Evolutionary conservation across 1,140 invertebrate species (phyloP).

Genomic region (Charaxes varanes): DNA sequence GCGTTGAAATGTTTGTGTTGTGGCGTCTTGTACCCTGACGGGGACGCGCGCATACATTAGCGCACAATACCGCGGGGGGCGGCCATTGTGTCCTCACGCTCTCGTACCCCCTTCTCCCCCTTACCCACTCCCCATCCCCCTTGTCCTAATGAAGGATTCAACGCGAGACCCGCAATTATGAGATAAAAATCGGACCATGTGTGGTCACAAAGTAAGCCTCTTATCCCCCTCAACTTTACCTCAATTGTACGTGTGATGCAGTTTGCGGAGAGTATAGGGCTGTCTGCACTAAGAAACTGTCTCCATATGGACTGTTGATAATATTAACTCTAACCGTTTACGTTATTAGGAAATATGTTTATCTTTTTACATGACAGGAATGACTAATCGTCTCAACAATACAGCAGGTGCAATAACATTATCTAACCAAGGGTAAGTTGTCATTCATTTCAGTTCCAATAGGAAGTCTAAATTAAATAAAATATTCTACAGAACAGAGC

Average conservation of each 20-base stretch:
- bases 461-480: no score
- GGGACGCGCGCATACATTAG: slow-evolving; percentile 66
- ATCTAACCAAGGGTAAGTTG: no score
- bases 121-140: slow-evolving; percentile 24
- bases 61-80: slow-evolving; percentile 62
- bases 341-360: no score
- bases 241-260: slow-evolving; percentile 17
- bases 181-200: slow-evolving; percentile 56
- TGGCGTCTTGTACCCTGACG: slow-evolving; percentile 49
- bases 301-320: no score
- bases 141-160: slow-evolving; percentile 58
- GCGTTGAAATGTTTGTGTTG: slow-evolving; percentile 73
- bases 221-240: slow-evolving; percentile 18
- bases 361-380: no score
- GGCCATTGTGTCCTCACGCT: slow-evolving; percentile 59
- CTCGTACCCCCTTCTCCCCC: slow-evolving; percentile 22
- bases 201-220: slow-evolving; percentile 26
- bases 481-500: no score
- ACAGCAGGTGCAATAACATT: no score
- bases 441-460: no score
- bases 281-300: no score
- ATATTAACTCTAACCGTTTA: no score
- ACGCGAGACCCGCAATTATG: slow-evolving; percentile 56
- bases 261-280: slow-evolving; percentile 18
- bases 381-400: no score